A percentile compares a stretch with the other conserved stretches of the same genome.
Evolutionary conservation across 37 sponge, comb jelly and placozoan genomes (phyloP).

Genomic region (Chondrilla cf. caribensis): DNA sequence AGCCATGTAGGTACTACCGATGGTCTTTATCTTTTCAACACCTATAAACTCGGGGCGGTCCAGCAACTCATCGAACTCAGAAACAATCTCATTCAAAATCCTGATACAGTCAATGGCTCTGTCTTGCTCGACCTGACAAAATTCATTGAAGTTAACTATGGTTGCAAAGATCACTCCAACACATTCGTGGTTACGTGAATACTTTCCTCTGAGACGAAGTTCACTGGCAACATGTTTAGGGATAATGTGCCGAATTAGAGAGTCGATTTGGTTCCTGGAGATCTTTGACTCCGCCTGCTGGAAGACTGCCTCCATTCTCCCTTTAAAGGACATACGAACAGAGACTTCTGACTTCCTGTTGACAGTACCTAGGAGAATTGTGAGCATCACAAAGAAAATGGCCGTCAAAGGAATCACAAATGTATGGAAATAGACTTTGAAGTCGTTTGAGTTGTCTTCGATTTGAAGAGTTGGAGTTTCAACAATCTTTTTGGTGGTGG

Average conservation of each 20-base stretch:
- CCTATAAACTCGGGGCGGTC: constrained; percentile 38
- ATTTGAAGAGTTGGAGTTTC: not conserved
- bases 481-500: not conserved
- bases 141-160: constrained; percentile 81
- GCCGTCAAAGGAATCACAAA: constrained; percentile 52
- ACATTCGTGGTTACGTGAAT: constrained; percentile 82
- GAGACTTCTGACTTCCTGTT: constrained; percentile 79
- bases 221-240: constrained; percentile 67
- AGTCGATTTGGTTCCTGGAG: constrained; percentile 58
- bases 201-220: constrained; percentile 50
- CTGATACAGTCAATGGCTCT: constrained; percentile 34
- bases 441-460: not conserved
- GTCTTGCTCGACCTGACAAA: constrained; percentile 46
- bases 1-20: constrained; percentile 91
- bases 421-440: constrained; percentile 41
- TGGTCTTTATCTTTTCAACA: constrained; percentile 88
- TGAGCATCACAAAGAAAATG: constrained; percentile 53
- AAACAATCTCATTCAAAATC: constrained; percentile 64
- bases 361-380: constrained; percentile 52
- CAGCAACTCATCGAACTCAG: constrained; percentile 70
- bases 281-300: constrained; percentile 29
- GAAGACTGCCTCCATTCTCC: constrained; percentile 59
- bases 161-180: constrained; percentile 93
- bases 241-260: constrained; percentile 72
- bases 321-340: constrained; percentile 62